A percentile compares a stretch with the other conserved stretches of the same genome.
Conservation (phyloP, 2,113 vertebrate species). For the Nesoenas mayeri region DNA sequence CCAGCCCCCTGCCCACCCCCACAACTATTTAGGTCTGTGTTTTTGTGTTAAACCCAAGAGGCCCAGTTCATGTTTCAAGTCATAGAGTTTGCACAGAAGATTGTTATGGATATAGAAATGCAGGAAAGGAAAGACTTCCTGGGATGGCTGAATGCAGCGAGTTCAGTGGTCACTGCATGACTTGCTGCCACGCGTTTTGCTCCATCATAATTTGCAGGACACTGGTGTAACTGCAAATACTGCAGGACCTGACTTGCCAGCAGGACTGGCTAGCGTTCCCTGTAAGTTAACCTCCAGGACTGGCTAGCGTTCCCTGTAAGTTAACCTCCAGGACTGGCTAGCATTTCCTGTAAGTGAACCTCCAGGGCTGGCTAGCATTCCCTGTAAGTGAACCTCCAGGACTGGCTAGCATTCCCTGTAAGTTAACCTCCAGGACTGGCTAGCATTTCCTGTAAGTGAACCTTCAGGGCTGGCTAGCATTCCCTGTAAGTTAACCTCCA, state of each 20-base stretch:
- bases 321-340: neutral
- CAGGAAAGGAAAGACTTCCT: neutral
- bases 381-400: neutral
- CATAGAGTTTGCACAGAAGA: neutral
- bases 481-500: neutral
- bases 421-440: neutral
- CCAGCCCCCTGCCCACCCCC: fast-evolving
- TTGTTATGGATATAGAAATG: neutral
- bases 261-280: neutral
- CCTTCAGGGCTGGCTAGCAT: too few species aligned
- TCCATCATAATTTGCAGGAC: too few species aligned
- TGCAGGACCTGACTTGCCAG: neutral
- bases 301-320: too few species aligned
- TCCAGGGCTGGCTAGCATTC: too few species aligned
- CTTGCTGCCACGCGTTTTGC: neutral
- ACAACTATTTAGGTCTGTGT: neutral
- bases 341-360: neutral
- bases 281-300: neutral
- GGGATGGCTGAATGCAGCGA: neutral
- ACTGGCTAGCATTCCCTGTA: too few species aligned
- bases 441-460: neutral
- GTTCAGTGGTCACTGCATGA: neutral
- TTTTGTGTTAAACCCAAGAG: neutral
- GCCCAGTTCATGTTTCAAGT: neutral
- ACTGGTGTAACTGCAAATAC: neutral